phyloP scores from a whole-genome alignment of 1,140 invertebrate genomes.

The Scylla paramamosain region DNA sequence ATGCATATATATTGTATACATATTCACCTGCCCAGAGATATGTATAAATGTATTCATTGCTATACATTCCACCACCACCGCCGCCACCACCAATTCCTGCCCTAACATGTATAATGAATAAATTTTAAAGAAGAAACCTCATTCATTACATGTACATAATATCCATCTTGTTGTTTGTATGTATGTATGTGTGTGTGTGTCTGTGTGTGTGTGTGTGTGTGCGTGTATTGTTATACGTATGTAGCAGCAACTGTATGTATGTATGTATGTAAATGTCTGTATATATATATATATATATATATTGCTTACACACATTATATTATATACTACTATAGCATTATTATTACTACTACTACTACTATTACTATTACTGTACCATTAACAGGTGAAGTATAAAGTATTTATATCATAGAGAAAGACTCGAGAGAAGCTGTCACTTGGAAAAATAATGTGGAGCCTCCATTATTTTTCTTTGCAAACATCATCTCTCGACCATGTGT shows the following conservation, averaged over 20 bases:
- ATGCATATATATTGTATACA: conserved; percentile 9
- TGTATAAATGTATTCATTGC: conserved; percentile 41
- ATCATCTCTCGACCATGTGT: not conserved
- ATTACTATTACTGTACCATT: conserved; percentile 39
- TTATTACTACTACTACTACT: not conserved
- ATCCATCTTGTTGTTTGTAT: not conserved
- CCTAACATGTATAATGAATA: not conserved
- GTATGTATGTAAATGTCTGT: conserved; percentile 34
- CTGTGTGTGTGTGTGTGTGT: conserved; percentile 28
- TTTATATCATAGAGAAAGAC: not conserved
- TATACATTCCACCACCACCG: not conserved
- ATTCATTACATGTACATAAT: not conserved
- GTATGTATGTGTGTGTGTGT: conserved; percentile 23
- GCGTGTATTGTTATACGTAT: conserved; percentile 8
- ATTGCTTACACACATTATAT: conserved; percentile 4
- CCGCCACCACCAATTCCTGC: not conserved
- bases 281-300: conserved; percentile 19
- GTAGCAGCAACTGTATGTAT: not conserved
- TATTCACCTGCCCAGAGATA: not conserved
- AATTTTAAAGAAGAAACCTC: not conserved
- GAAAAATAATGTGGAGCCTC: not conserved
- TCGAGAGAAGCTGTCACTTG: not conserved
- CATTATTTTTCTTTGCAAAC: not conserved
- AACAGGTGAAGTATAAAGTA: conserved; percentile 7
- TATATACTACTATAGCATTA: not conserved